Evolutionary conservation across 2,113 vertebrate genomes (phyloP), one percentile per base, ranked within the genome.

Genomic region (Oophaga pumilio): DNA sequence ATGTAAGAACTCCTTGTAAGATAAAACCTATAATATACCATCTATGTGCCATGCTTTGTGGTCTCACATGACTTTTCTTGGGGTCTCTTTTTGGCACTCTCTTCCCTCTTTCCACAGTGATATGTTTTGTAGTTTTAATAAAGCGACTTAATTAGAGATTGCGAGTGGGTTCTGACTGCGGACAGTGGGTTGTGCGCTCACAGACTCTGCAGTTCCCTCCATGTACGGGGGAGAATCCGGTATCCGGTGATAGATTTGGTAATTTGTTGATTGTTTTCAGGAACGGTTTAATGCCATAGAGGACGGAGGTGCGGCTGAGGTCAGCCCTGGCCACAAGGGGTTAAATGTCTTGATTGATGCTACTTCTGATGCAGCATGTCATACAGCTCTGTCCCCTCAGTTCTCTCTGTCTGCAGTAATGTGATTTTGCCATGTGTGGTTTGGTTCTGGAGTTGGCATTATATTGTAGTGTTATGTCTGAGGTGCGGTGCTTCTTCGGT

Each of bases 101-200:
- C 26, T 64, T 18, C 20, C 20, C 9, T 60, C 12, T 81, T 60
- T 49, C 79, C 28, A 59, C 20, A 59, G 26, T 80, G 28, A 12
- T 43, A 1, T 28, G 78, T 8, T 79, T 69, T 62, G 26, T 53
- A 80, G 52, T 43, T 33, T 43, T 0, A 24, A 2, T 13, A 68
- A 68, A 68, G 64, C 15, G 76, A 60, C 28, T 64, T 82, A 64
- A 82, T 82, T 82, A 82, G 79, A 82, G 79, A 82, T 82, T 82
- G 57, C 24, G 79, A 64, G 20, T 82, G 20, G 59, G 28, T 43
- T 82, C 28, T 64, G 79, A 49, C 79, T 82, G 79, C 28, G 20
- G 57, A 82, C 57, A 13, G 26, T 20, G 79, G 57, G 33, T 8
- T 14, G 11, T 43, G 17, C 28, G 7, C 78, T 62, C 28, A 49